Base-by-base conservation (phyloP, 1,140 invertebrate species). In the Drosophila subobscura region DNA sequence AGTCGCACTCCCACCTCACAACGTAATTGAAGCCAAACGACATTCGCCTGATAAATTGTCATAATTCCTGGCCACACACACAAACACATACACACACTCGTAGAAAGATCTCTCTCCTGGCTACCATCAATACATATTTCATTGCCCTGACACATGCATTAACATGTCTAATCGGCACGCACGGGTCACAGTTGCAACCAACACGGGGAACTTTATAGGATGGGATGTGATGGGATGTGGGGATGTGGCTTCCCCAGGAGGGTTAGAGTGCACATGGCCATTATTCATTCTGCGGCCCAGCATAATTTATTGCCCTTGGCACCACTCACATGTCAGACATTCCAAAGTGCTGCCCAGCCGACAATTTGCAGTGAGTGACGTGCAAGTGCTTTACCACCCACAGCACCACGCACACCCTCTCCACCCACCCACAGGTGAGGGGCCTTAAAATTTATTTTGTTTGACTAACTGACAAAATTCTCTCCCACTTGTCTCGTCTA, bases 81-180 rank as follows among this genome's bases (percentile, higher is more conserved):
- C 25, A 27, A 22, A 37, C 3, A 14, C 40, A 29, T n/a, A 41
- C 44, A 47, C 29, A 52, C 59, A 45, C 29, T 33, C 8, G 10
- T 10, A 45, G 27, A 45, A 22, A 16, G 37, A 50, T 29, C 37
- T 33, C 41, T 20, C 64, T 54, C 49, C 29, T 23, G 45, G 51
- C 72, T 12, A 12, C 71, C 47, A 77, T 86, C 81, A 67, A 86
- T 81, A 79, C 83, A 88, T 85, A 85, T 85, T 85, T 85, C 83
- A 85, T 86, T 72, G 64, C 59, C 77, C 81, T 85, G 81, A 85
- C 81, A 86, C 57, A 80, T 86, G 83, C 81, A 85, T 85, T 85
- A 85, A 85, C 83, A 76, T 86, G 83, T 81, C 78, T 77, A 86
- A 85, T 79, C 80, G 80, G 67, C 77, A 76, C 66, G 59, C 80